phyloP scores from a whole-genome alignment of 2,797 vertebrate genomes.

The Sandelia bainsii region DNA sequence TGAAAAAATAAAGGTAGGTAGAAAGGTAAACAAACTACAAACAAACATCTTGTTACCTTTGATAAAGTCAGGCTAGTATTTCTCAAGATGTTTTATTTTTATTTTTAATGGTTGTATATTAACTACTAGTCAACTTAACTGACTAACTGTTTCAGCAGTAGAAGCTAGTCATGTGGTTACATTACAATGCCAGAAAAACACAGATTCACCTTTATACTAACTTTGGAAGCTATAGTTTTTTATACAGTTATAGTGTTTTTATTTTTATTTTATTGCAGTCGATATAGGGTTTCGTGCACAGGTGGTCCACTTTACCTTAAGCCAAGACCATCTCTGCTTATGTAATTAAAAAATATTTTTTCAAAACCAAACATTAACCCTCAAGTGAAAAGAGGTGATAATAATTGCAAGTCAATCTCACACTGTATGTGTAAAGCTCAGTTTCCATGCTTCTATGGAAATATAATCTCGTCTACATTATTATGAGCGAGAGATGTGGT shows the following conservation, averaged over 20 bases:
- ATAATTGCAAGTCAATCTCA: background rate
- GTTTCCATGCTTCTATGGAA: conserved; percentile 25
- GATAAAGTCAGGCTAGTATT: too few relatives aligned
- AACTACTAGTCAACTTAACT: too few relatives aligned
- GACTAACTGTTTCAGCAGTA: background rate
- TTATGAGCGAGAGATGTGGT: conserved; percentile 7
- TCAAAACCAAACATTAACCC: background rate
- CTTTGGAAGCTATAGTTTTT: background rate
- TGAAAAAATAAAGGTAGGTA: too few relatives aligned
- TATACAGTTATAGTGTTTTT: conserved; percentile 14
- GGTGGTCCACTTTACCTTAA: background rate
- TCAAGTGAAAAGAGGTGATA: background rate
- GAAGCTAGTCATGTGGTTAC: background rate
- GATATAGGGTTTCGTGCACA: background rate
- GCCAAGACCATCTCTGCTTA: background rate
- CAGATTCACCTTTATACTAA: background rate
- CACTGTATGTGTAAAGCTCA: conserved; percentile 4
- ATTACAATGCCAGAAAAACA: background rate
- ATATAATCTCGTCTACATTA: conserved; percentile 9
- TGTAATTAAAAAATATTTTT: background rate
- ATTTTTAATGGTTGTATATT: too few relatives aligned
- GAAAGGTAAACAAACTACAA: too few relatives aligned
- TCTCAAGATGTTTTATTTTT: too few relatives aligned
- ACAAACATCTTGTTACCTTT: too few relatives aligned
- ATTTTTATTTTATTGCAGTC: conserved; percentile 3